phyloP scores from a whole-genome alignment of 2,888 invertebrate genomes.

The Operophtera brumata region DNA sequence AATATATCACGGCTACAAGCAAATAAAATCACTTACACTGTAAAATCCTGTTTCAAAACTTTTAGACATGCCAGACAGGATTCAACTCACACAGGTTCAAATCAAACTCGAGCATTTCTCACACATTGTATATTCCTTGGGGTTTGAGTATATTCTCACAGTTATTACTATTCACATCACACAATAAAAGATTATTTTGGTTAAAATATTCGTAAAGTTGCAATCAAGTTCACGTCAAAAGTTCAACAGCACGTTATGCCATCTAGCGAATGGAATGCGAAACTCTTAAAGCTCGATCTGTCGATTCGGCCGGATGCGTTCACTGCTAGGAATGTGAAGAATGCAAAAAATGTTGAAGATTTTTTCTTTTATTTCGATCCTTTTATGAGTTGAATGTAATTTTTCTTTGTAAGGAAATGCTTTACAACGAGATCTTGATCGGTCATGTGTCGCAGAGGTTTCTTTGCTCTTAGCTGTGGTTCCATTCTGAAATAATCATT shows the following conservation, averaged over 20 bases:
- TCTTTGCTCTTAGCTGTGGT: slow-evolving; percentile 19
- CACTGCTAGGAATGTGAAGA: slow-evolving; percentile 45
- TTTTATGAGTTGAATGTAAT: slow-evolving; percentile 51
- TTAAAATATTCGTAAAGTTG: slow-evolving; percentile 73
- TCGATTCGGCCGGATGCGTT: slow-evolving; percentile 53
- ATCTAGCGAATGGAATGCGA: slow-evolving; percentile 66
- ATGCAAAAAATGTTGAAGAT: slow-evolving; percentile 42
- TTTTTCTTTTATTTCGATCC: slow-evolving; percentile 37
- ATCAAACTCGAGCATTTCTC: slow-evolving; percentile 50
- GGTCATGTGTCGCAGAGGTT: slow-evolving; percentile 47
- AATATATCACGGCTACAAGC: slow-evolving; percentile 1
- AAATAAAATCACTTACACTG: slow-evolving; percentile 39
- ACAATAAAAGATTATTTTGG: slow-evolving; percentile 75
- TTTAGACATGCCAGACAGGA: slow-evolving; percentile 41
- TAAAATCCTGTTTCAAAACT: slow-evolving; percentile 24
- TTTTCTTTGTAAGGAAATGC: slow-evolving; percentile 57
- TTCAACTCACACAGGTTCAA: slow-evolving; percentile 38
- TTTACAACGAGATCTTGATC: slow-evolving; percentile 58
- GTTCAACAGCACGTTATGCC: slow-evolving; percentile 66
- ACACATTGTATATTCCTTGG: slow-evolving; percentile 56
- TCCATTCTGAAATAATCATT: slow-evolving; percentile 34
- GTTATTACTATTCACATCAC: slow-evolving; percentile 66
- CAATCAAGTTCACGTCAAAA: slow-evolving; percentile 79
- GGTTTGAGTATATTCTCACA: slow-evolving; percentile 56
- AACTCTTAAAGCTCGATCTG: slow-evolving; percentile 66